These are phyloP conservation scores for Epicampocera succincta DNA, from an alignment of 2,888 invertebrate genomes.

Conservation along the genomic window DNA sequence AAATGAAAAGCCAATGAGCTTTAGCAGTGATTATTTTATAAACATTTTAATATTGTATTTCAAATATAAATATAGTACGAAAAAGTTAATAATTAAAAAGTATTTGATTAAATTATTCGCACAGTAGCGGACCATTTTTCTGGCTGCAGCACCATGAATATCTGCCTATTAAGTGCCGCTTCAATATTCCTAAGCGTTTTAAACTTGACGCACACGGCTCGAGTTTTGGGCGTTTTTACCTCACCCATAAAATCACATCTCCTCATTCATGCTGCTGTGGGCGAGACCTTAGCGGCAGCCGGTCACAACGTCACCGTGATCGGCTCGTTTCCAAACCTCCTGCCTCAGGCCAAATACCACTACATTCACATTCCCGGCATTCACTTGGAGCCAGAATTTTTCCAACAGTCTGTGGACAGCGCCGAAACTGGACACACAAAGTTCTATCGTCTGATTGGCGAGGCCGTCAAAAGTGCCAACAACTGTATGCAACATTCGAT, in stretches of 20 bases:
- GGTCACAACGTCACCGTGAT: constrained; percentile 78
- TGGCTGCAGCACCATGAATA: too few species aligned
- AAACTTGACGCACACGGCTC: constrained; percentile 66
- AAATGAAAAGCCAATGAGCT: too few species aligned
- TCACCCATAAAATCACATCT: constrained; percentile 77
- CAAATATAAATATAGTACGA: too few species aligned
- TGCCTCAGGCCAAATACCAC: constrained; percentile 71
- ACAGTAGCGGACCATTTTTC: too few species aligned
- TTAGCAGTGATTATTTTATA: too few species aligned
- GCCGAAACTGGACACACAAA: constrained; percentile 70
- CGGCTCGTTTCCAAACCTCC: constrained; percentile 72
- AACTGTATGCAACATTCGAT: constrained; percentile 67
- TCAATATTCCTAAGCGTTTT: too few species aligned
- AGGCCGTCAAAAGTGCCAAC: constrained; percentile 66
- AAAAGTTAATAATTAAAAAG: too few species aligned
- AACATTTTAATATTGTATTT: too few species aligned
- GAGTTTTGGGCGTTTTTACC: constrained; percentile 77
- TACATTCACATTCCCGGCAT: constrained; percentile 68
- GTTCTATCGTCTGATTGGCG: constrained; percentile 47
- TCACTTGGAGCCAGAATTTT: too few species aligned
- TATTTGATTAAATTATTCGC: too few species aligned
- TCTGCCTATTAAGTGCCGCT: too few species aligned
- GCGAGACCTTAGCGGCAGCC: constrained; percentile 74
- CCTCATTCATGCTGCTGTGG: constrained; percentile 75
- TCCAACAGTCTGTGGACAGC: constrained; percentile 56